Evolutionary conservation across 2,888 invertebrate species (phyloP).

Genomic region (Nemurella pictetii): DNA sequence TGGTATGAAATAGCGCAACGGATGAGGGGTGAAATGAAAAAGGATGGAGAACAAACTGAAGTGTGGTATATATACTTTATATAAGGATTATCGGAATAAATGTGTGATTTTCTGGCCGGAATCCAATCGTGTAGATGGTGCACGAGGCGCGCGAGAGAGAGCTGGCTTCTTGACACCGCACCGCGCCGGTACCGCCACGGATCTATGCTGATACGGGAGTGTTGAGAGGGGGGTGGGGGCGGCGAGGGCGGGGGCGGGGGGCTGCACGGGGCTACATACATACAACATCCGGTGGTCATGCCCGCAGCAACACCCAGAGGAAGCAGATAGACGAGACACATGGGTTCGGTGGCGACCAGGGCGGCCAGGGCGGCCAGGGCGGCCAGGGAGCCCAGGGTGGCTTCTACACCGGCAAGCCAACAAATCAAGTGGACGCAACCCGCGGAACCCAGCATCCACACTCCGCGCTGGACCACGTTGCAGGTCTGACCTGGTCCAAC

Average conservation of each 20-base stretch:
- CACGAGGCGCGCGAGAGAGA: background rate
- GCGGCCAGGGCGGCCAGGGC: background rate
- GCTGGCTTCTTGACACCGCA: conserved; percentile 35
- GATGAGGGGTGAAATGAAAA: conserved; percentile 31
- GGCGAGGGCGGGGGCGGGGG: conserved; percentile 1
- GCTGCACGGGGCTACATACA: background rate
- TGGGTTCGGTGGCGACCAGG: conserved; percentile 1
- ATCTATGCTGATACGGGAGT: background rate
- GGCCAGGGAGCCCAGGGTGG: background rate
- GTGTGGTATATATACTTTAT: conserved; percentile 7
- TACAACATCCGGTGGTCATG: conserved; percentile 38
- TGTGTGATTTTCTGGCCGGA: conserved; percentile 36
- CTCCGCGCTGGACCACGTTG: background rate
- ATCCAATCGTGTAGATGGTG: conserved; percentile 30
- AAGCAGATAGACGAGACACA: conserved; percentile 37
- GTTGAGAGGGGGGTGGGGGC: background rate
- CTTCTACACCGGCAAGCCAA: conserved; percentile 17
- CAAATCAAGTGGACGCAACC: conserved; percentile 4
- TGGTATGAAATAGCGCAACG: conserved; percentile 18
- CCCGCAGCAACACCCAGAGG: conserved; percentile 29
- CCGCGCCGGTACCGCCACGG: conserved; percentile 2
- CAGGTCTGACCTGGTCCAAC: background rate
- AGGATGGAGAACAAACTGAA: conserved; percentile 26
- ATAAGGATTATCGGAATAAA: conserved; percentile 36
- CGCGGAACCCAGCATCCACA: conserved; percentile 1